Evolutionary conservation across 2,113 vertebrate genomes (phyloP).

Genomic region (Scomber scombrus): DNA sequence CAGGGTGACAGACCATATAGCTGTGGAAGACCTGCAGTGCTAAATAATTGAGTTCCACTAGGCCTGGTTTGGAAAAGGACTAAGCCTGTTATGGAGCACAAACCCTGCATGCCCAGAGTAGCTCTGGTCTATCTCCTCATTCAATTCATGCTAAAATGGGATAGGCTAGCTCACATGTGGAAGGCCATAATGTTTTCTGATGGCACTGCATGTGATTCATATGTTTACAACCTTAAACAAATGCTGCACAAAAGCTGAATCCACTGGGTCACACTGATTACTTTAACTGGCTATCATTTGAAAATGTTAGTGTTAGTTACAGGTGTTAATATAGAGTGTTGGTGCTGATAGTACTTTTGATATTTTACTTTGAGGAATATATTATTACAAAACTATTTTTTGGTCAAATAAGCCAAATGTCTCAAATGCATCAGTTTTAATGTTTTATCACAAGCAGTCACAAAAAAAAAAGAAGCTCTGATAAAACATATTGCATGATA

Average conservation of each 20-base stretch:
- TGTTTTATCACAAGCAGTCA: no score
- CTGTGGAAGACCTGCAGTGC: slow-evolving; percentile 41
- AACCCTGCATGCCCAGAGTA: slow-evolving; percentile 6
- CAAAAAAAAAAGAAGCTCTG: no score
- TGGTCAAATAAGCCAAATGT: no score
- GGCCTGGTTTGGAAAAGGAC: slow-evolving; percentile 50
- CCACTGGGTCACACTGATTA: not conserved
- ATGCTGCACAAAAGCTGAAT: not conserved
- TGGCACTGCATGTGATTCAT: not conserved
- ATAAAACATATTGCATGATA: no score
- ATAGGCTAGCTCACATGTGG: not conserved
- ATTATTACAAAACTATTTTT: no score
- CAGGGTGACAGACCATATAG: slow-evolving; percentile 58
- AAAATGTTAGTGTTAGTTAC: no score
- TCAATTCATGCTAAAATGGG: slow-evolving; percentile 30
- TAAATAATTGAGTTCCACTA: slow-evolving; percentile 74
- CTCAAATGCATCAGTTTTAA: no score
- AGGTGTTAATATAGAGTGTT: no score
- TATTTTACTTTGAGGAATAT: no score
- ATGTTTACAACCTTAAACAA: slow-evolving; percentile 22
- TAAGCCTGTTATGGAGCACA: slow-evolving; percentile 63
- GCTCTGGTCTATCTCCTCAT: slow-evolving; percentile 20
- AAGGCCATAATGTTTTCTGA: not conserved
- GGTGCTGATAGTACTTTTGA: no score
- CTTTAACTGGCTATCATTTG: not conserved